phyloP scores from a whole-genome alignment of 2,888 invertebrate genomes.

The Agriopis aurantiaria region DNA sequence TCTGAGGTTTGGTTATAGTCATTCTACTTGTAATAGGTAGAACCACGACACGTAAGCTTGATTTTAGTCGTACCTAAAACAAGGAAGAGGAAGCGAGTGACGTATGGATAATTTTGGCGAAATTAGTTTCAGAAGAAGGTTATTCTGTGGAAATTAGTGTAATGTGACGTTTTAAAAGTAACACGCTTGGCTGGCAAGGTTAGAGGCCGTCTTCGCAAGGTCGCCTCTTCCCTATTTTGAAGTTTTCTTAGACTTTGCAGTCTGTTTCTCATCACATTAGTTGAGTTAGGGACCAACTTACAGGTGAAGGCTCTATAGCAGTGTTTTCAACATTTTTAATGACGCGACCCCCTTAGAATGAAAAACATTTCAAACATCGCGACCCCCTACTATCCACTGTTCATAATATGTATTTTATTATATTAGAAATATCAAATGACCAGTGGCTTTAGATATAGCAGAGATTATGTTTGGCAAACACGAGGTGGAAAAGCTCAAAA shows the following conservation, averaged over 20 bases:
- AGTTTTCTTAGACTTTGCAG: conserved; percentile 20
- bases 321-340: too few species aligned
- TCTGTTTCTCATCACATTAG: conserved; percentile 18
- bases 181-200: conserved; percentile 64
- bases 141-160: conserved; percentile 51
- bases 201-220: conserved; percentile 67
- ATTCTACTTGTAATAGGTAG: too few species aligned
- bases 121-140: conserved; percentile 53
- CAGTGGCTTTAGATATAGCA: too few species aligned
- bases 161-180: conserved; percentile 62
- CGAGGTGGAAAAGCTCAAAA: too few species aligned
- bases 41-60: background rate
- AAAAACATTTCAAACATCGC: too few species aligned
- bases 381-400: too few species aligned
- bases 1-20: too few species aligned
- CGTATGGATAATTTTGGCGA: conserved; percentile 63
- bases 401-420: too few species aligned
- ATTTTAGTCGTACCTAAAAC: conserved; percentile 11
- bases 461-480: too few species aligned
- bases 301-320: too few species aligned
- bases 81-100: conserved; percentile 44
- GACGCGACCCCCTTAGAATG: too few species aligned
- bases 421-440: too few species aligned
- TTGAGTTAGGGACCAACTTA: background rate
- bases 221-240: conserved; percentile 44